Evolutionary conservation across 2,797 vertebrate species (phyloP), one percentile per base, ranked within the genome.

Genomic region (Microctenopoma steveboyesi): DNA sequence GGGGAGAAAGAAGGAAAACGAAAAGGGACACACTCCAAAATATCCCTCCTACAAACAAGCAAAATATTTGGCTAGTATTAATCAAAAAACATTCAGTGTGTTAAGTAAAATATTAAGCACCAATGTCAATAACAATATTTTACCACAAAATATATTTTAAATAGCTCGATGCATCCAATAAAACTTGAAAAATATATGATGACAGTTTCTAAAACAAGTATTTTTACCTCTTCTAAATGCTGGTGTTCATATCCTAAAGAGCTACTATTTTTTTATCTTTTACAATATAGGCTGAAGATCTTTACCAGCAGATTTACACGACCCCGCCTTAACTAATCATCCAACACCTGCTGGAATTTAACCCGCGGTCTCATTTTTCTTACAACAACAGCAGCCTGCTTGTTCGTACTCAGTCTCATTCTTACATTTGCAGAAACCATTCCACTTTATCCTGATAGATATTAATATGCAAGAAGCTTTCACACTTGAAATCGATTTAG

Each of bases 1-100:
- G 16, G 68, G 18, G 9, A 55, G 37, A 25, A 45, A 22, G 37
- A 60, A 40, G 22, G 59, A 51, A 35, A 9, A 35, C 55, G 51
- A 37, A 9, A 18, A 27, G 15, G 30, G 7, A 35, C 1, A 51
- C 16, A 51, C 15, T 18, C 30, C 49, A 46, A 27, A 15, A 42
- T 54, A 40, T 0, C 2, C 14, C 14, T 25, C 59, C 7, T 11
- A 73, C 8, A 69, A 53, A 61, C 45, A 45, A 70, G 1, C 12
- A 11, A 57, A 22, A 66, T 67, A 30, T 47, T 47, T 56, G 61
- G 11, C 27, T 9, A 2, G 45, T 50, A 27, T 42, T 3, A 46
- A 42, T 33, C 7, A 28, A 72, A 30, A 50, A 28, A 27, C 37
- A 14, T 25, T 22, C 4, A 42, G 9, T 27, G 3, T 1, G 13